Evolutionary conservation across 2,113 vertebrate genomes (phyloP), one percentile per base, ranked within the genome.

Genomic region (Lampris megalopsis): DNA sequence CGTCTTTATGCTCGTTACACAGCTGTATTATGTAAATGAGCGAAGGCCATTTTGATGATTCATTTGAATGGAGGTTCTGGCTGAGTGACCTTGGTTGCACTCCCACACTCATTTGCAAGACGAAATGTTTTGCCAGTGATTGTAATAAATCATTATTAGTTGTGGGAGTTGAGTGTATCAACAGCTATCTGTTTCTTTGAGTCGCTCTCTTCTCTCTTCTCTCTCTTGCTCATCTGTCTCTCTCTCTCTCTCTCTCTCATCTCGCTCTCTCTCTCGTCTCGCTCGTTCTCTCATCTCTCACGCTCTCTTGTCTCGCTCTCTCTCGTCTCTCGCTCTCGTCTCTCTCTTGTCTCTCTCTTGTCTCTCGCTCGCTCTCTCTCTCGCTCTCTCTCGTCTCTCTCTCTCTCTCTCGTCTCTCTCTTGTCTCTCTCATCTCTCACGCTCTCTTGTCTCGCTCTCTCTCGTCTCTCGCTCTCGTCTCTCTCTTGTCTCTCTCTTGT

Each of bases 1-100:
- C 50, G 13, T 13, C 37, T 38, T 77, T 10, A 10, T 71, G 36
- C 58, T 76, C 37, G 65, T 85, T 82, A 77, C 49, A 43, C 67
- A 79, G 88, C 11, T 9, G 48, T 13, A 64, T 81, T 84, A 68
- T 75, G 69, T 68, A 79, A 86, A 86, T 71, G 77, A 79, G 77
- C 58, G 54, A 56, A 74, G 63, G 65, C 65, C 60, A 59, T 35
- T 68, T 65, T 57, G 82, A 74, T 71, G 71, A 77, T 68, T 62
- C 52, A 72, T 80, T 72, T 59, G 73, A 54, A 70, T 56, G 48
- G 58, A 24, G 43, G 67, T 53, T 38, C 62, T 38, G 72, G 68
- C 50, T 68, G 77, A 83, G 66, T 38, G 76, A 81, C 82, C 73
- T 45, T 36, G 59, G 47, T 80, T 79, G 48, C 48, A 36, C 83